Conservation (phyloP, 1,140 invertebrate genomes). For the Patella vulgata region DNA sequence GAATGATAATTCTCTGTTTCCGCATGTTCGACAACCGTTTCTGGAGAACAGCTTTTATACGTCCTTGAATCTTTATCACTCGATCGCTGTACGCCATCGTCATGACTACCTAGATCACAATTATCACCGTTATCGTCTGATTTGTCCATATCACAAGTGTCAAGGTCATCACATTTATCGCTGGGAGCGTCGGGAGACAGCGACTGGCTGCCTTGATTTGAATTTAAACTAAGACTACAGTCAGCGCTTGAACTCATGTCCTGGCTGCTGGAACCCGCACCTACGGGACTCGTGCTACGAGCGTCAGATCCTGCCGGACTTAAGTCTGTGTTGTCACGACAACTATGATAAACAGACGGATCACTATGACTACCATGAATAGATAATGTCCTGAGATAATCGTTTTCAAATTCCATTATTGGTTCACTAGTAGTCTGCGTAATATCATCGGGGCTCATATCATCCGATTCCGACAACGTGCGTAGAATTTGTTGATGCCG, state of each 20-base stretch:
- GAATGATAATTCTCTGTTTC: too few relatives aligned
- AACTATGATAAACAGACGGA: constrained; percentile 51
- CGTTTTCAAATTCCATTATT: too few relatives aligned
- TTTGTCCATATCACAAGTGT: constrained; percentile 5
- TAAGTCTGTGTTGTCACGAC: constrained; percentile 36
- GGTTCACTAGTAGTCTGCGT: constrained; percentile 1
- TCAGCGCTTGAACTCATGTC: constrained; percentile 56
- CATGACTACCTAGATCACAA: constrained; percentile 5
- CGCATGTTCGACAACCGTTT: too few relatives aligned
- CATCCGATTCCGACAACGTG: constrained; percentile 1
- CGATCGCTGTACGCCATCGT: constrained; percentile 16
- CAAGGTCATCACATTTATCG: background rate
- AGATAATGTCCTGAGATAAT: constrained; percentile 37
- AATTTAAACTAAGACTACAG: constrained; percentile 45
- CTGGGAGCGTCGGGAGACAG: constrained; percentile 33
- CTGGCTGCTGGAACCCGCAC: constrained; percentile 45
- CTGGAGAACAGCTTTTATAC: too few relatives aligned
- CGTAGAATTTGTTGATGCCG: background rate
- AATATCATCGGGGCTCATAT: background rate
- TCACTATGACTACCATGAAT: constrained; percentile 54
- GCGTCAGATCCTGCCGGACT: constrained; percentile 37
- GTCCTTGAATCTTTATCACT: too few relatives aligned
- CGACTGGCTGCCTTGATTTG: constrained; percentile 33
- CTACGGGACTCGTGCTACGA: constrained; percentile 39
- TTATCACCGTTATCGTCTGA: constrained; percentile 23